Conservation (phyloP, 2,888 invertebrate species). For the Pelosia muscerda region DNA sequence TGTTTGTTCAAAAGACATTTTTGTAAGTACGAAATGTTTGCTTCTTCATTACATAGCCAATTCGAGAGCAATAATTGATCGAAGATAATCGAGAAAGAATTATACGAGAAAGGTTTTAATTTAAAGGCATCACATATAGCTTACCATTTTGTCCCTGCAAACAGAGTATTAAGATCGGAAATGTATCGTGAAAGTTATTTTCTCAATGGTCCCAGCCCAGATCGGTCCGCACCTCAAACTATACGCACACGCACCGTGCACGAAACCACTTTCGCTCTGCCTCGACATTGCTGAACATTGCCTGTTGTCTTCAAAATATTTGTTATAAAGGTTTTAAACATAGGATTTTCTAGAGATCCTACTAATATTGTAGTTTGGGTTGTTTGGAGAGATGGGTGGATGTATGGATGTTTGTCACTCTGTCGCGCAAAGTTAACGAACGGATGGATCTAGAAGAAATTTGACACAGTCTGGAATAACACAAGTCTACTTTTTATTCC, state of each 20-base stretch:
- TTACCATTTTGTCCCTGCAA: slow-evolving; percentile 64
- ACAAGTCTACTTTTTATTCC: too few species aligned
- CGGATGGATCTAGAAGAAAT: too few species aligned
- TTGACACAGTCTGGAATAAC: too few species aligned
- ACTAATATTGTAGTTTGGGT: too few species aligned
- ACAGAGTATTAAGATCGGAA: slow-evolving; percentile 73
- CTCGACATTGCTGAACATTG: slow-evolving; percentile 52
- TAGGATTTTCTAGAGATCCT: not conserved
- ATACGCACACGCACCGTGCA: slow-evolving; percentile 74
- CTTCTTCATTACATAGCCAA: too few species aligned
- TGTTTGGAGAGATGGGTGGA: too few species aligned
- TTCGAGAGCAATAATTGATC: not conserved
- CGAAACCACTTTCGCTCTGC: slow-evolving; percentile 82
- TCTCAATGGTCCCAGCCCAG: slow-evolving; percentile 77
- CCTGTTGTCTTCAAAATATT: slow-evolving; percentile 7
- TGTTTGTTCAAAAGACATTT: too few species aligned
- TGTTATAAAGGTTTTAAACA: not conserved
- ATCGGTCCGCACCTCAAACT: slow-evolving; percentile 65
- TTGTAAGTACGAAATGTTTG: too few species aligned
- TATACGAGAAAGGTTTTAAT: not conserved
- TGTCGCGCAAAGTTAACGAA: too few species aligned
- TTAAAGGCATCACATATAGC: slow-evolving; percentile 8
- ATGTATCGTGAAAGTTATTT: slow-evolving; percentile 85
- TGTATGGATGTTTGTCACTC: too few species aligned
- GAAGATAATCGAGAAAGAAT: not conserved